phyloP scores from a whole-genome alignment of 2,113 vertebrate species.

The Psephotus haematonotus region DNA sequence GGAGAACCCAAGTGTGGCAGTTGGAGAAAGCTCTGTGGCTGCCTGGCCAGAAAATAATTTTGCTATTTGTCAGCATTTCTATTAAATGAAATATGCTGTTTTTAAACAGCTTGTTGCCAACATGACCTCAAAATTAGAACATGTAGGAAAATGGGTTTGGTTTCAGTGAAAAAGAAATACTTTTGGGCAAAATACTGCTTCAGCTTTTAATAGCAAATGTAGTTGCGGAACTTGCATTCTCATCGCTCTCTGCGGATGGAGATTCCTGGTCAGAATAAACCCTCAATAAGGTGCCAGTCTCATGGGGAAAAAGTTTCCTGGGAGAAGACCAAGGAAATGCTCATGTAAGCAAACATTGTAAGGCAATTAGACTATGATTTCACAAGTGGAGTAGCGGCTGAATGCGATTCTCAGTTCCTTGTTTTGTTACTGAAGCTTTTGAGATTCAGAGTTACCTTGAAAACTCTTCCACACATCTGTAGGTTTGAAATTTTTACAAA shows the following conservation, averaged over 20 bases:
- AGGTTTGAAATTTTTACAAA: background rate
- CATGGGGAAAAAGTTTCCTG: background rate
- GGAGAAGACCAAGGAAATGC: background rate
- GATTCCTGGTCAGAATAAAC: background rate
- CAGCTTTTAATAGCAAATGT: background rate
- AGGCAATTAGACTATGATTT: background rate
- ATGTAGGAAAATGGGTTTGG: background rate
- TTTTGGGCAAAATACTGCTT: slow-evolving; percentile 13
- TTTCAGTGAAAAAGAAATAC: slow-evolving; percentile 4
- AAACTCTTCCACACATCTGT: background rate
- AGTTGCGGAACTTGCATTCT: background rate
- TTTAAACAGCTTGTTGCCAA: background rate
- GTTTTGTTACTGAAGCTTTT: background rate
- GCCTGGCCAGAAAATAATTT: background rate
- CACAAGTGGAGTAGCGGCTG: background rate
- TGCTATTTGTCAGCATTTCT: background rate
- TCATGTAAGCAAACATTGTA: background rate
- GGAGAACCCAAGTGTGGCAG: background rate
- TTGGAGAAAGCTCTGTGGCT: background rate
- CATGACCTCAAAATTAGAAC: slow-evolving; percentile 27
- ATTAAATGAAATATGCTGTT: background rate
- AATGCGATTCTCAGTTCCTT: background rate
- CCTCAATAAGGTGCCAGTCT: background rate
- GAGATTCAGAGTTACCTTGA: background rate
- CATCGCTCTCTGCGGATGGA: background rate